Evolutionary conservation across 2,797 vertebrate genomes (phyloP), one percentile per base, ranked within the genome.

Genomic region (Paedocypris micromegethes): DNA sequence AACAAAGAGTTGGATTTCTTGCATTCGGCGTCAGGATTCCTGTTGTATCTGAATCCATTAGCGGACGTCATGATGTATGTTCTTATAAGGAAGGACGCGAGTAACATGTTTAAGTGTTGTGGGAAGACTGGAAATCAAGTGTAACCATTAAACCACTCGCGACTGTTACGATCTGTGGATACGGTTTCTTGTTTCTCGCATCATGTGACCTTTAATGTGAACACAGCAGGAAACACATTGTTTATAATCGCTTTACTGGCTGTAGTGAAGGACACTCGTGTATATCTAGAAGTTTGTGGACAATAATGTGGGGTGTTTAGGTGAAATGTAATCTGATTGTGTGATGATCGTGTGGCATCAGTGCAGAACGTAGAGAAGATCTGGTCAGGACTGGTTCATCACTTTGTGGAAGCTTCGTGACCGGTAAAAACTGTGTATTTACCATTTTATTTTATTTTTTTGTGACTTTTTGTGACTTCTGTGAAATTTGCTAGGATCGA

Each of bases 11-110:
- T 45, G 4, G 2, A 5, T 43, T 3, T n/a, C 5, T 37, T 72
- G 6, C 51, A 42, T 9, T 9, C 57, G 2, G 37, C 68, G 5
- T n/a, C 59, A 6, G 55, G 52, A 9, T 44, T 74, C 38, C 7
- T 74, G n/a, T 3, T 77, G 51, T 64, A 55, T 37, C 51, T 68
- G 5, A 78, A 72, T 58, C 65, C 74, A n/a, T 45, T 75, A 8
- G 53, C 74, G 41, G 79, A 79, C 49, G 51, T 55, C 38, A 61
- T 79, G 9, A 53, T 79, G 51, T 77, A 78, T 59, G 51, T 81
- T 37, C 76, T 79, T 8, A 63, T 81, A 8, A 68, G 70, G 8
- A 79, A 64, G 40, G 70, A 76, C 8, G 48, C 51, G 5, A 67
- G 48, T 37, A 7, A 43, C 61, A 61, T 60, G 0, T 23, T 76